Evolutionary conservation across 64 coral and sea anemone genomes (phyloP), one percentile per base, ranked within the genome.

Genomic region (Acropora yongei): DNA sequence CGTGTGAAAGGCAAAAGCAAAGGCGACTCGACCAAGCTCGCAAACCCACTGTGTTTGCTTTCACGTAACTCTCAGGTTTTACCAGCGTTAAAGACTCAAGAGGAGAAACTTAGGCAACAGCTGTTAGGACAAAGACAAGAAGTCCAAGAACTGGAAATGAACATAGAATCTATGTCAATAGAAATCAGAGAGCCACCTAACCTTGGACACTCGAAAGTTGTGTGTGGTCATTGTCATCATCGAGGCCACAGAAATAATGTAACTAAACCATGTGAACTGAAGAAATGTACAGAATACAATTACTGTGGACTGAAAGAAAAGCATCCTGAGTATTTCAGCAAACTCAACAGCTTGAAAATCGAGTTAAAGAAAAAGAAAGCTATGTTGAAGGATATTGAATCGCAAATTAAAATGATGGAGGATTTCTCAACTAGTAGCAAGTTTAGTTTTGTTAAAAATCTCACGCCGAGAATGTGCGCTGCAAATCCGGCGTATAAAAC

Each of bases 241-340:
- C 68, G 85, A 4, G 85, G 85, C 16, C 85, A 87, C 85, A 87
- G 68, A 75, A 87, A 88, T 39, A 49, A 78, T 13, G 50, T 49
- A 17, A 49, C 46, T 76, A 88, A 88, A 51, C 86, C 48, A 9
- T 88, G 86, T 77, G 69, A 88, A 41, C 16, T 88, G 72, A 76
- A 51, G n/a, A 88, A 88, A 88, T 77, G 73, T 76, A 77, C 73
- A 60, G 86, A 88, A 13, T 77, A 88, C 43, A 88, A 50, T 3
- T 88, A 77, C 11, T 88, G 86, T 77, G 86, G 72, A 75, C 72
- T 88, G 48, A 88, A 75, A 58, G 86, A 88, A 39, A 88, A 88
- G 55, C 86, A 88, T 42, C 86, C 74, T n/a, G 76, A 78, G 16
- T 49, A 78, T 78, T 49, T 49, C 55, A 61, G 55, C 10, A 67